Base-by-base conservation (phyloP, 2,888 invertebrate species). In the Brenthis daphne region DNA sequence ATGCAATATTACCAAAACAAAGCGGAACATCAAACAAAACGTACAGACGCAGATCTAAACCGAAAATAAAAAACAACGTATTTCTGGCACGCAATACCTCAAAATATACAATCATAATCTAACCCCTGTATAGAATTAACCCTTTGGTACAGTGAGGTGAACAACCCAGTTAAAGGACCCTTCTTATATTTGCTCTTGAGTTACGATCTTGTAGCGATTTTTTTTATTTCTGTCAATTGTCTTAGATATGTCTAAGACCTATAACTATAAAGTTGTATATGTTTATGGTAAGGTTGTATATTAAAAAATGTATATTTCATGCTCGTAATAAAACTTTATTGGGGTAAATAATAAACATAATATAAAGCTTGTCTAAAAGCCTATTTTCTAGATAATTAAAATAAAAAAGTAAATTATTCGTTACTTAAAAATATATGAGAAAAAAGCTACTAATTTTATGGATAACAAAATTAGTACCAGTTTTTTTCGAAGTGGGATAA, bases 51-150 rank as follows among this genome's bases (percentile, higher is more conserved):
- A 81, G 80, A 75, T 77, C 80, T 80, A 69, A 20, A 78, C 83
- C 85, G 75, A 82, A 85, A 86, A 82, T 77, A 82, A 81, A 81
- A 82, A 79, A 83, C 83, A 83, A 82, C 76, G 82, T 78, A 83
- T 83, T 84, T 82, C 78, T 79, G 84, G 83, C 84, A 86, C 84
- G 87, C 88, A 85, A 85, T 85, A 75, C 77, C 77, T 77, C 77
- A 79, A 80, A 79, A 82, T 77, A 80, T 77, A 89, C 83, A 85
- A 81, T 82, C 81, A 82, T 85, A 83, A 83, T 83, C 82, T 81
- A 85, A 86, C 90, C 91, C 90, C 88, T 85, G 82, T 77, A 79
- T 79, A 86, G 87, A 89, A 88, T 90, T 90, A 90, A 90, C 91
- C 91, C 90, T 90, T 89, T 89, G 85, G 85, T 58, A 58, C 67